Conservation (phyloP, 1,140 invertebrate species). For the Diorhabda sublineata region DNA sequence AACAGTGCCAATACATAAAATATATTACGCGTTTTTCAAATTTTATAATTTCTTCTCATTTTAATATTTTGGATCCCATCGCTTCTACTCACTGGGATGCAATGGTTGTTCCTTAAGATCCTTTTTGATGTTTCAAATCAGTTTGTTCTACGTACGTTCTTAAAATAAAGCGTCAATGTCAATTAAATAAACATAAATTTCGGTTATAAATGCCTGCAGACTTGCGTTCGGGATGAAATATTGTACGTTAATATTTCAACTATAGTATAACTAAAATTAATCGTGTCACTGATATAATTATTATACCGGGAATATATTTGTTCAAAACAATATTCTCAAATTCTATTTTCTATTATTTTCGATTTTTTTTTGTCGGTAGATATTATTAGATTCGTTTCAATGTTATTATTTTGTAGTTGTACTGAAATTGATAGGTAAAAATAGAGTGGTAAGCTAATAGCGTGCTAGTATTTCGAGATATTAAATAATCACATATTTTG, state of each 20-base stretch:
- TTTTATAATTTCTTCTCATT: no score
- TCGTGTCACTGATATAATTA: neutral
- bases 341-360: no score
- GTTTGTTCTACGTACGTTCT: constrained; percentile 6
- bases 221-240: neutral
- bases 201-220: neutral
- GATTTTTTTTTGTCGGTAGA: neutral
- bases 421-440: constrained; percentile 13
- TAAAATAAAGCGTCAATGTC: constrained; percentile 11
- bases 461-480: constrained; percentile 8
- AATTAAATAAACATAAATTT: constrained; percentile 10
- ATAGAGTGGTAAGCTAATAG: neutral
- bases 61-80: no score
- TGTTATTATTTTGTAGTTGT: constrained; percentile 7
- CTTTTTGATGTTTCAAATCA: constrained; percentile 11
- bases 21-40: no score
- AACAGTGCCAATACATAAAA: no score
- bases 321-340: neutral
- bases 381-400: constrained; percentile 4
- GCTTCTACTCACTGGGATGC: no score
- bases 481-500: constrained; percentile 14
- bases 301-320: neutral
- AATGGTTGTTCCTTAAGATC: no score
- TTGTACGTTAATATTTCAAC: constrained; percentile 7
- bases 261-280: neutral